phyloP scores from a whole-genome alignment of 2,888 invertebrate genomes.

The Lepetodrilus schrolli region DNA sequence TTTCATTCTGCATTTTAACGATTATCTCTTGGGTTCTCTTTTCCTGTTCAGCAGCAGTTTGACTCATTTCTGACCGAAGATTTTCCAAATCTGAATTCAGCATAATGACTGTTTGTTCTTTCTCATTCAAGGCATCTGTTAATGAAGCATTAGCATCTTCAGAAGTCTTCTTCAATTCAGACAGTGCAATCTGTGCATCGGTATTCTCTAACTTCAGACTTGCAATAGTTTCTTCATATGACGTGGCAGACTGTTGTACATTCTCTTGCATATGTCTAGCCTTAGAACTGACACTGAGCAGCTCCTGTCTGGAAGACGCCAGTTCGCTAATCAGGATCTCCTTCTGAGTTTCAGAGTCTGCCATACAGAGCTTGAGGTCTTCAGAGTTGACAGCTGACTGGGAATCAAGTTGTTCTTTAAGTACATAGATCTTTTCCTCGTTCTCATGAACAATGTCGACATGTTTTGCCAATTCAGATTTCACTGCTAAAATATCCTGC shows the following conservation, averaged over 20 bases:
- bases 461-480: neutral
- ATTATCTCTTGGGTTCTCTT: neutral
- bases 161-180: neutral
- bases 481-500: neutral
- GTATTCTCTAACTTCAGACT: neutral
- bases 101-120: neutral
- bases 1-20: neutral
- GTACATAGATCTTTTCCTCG: neutral
- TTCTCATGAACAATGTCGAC: neutral
- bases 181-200: neutral
- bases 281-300: neutral
- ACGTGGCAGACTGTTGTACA: neutral
- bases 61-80: neutral
- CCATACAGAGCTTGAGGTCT: neutral
- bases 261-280: neutral
- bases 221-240: neutral
- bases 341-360: conserved; percentile 1
- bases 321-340: neutral
- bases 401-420: neutral
- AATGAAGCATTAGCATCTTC: neutral
- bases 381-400: neutral
- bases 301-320: neutral
- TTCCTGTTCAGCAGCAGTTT: neutral
- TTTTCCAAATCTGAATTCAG: neutral
- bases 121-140: neutral